Evolutionary conservation across 2,888 invertebrate genomes (phyloP).

Genomic region (Folsomia candida): DNA sequence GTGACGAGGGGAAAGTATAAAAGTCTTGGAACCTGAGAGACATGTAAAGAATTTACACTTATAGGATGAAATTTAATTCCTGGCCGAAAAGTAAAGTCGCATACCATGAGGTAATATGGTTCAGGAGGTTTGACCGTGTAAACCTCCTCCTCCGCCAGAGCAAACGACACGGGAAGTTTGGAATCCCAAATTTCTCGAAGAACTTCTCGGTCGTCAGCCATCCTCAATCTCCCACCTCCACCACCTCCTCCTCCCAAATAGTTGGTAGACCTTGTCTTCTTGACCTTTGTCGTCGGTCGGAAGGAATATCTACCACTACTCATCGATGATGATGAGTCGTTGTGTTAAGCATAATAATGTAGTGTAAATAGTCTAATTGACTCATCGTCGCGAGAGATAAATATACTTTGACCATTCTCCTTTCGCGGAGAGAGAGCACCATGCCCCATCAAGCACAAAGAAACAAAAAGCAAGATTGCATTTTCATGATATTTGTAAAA

Average conservation of each 20-base stretch:
- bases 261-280: neutral
- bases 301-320: neutral
- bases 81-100: no score
- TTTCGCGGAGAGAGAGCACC: no score
- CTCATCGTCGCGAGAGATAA: no score
- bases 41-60: no score
- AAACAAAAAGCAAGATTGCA: no score
- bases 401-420: no score
- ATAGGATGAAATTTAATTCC: no score
- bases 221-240: constrained; percentile 53
- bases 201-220: constrained; percentile 95
- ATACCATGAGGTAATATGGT: constrained; percentile 85
- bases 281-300: neutral
- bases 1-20: constrained; percentile 93
- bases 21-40: constrained; percentile 83
- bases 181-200: constrained; percentile 94
- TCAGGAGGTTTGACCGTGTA: constrained; percentile 86
- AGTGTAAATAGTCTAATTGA: no score
- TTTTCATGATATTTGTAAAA: no score
- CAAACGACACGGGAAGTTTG: constrained; percentile 89
- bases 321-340: neutral
- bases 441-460: no score
- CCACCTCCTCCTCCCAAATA: neutral
- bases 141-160: constrained; percentile 82
- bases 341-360: no score